phyloP scores from a whole-genome alignment of 1,140 invertebrate species.

The Popillia japonica region DNA sequence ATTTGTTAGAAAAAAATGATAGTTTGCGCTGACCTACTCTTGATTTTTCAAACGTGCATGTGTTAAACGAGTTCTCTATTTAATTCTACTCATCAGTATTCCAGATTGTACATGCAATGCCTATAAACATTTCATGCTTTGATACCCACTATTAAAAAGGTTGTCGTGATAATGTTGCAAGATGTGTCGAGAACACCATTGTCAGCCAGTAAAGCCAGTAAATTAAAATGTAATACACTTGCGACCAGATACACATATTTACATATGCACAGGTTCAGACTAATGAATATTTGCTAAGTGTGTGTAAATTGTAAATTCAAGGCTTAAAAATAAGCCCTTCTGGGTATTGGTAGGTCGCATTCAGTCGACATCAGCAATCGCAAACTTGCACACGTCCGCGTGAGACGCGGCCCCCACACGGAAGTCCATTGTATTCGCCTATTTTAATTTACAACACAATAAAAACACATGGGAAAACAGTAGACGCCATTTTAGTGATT shows the following conservation, averaged over 20 bases:
- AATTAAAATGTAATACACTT: not conserved
- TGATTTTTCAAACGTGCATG: no score
- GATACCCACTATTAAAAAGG: no score
- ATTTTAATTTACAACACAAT: conserved; percentile 63
- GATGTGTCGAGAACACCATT: no score
- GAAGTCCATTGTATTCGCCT: conserved; percentile 58
- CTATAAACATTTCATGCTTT: no score
- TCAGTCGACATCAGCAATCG: conserved; percentile 49
- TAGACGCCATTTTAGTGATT: conserved; percentile 62
- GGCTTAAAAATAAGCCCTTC: conserved; percentile 42
- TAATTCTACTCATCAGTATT: no score
- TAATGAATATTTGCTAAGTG: conserved; percentile 27
- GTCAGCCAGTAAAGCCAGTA: no score
- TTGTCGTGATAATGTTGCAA: no score
- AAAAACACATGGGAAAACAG: conserved; percentile 63
- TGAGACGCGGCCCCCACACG: conserved; percentile 47
- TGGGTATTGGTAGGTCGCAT: conserved; percentile 49
- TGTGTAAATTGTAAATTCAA: conserved; percentile 42
- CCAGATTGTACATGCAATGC: no score
- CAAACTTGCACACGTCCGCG: conserved; percentile 51
- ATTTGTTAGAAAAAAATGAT: no score
- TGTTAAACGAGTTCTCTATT: no score
- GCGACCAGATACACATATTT: not conserved
- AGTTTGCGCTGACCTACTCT: no score
- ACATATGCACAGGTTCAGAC: not conserved